These are phyloP conservation scores for Drosophila orosa DNA, from an alignment of 1,140 invertebrate genomes.

Conservation along the genomic window DNA sequence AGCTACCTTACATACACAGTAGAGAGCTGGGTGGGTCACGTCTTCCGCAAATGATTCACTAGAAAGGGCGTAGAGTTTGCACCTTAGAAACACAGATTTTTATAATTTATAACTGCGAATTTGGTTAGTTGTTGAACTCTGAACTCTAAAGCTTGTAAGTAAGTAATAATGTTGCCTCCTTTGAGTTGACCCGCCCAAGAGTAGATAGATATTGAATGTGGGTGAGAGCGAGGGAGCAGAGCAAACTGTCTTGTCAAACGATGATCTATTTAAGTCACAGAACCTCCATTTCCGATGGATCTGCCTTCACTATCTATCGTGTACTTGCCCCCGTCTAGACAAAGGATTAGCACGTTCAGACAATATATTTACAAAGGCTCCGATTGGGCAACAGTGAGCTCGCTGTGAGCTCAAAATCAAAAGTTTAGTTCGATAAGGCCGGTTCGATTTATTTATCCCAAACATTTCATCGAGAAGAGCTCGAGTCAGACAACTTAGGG, in stretches of 20 bases:
- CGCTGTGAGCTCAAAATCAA: conserved; percentile 4
- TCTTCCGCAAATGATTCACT: not conserved
- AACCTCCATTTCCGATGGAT: not conserved
- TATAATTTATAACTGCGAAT: not conserved
- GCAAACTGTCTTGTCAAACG: conserved; percentile 35
- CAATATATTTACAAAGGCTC: conserved; percentile 1
- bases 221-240: conserved; percentile 3
- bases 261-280: conserved; percentile 25
- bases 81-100: conserved; percentile 1
- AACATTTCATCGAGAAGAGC: conserved; percentile 44
- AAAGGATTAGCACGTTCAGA: conserved; percentile 8
- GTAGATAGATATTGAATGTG: not conserved
- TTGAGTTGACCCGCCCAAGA: not conserved
- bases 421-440: conserved; percentile 1
- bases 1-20: not conserved
- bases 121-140: not conserved
- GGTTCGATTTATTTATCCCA: conserved; percentile 45
- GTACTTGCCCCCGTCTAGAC: conserved; percentile 28
- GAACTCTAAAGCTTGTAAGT: not conserved
- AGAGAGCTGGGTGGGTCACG: conserved; percentile 16
- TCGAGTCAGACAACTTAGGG: conserved; percentile 59
- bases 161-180: no score
- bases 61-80: conserved; percentile 3
- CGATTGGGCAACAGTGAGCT: not conserved
- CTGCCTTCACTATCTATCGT: conserved; percentile 7